A percentile compares a stretch with the other conserved stretches of the same genome.
Conservation (phyloP, 2,888 invertebrate genomes). For the Caenorhabditis zanzibari region DNA sequence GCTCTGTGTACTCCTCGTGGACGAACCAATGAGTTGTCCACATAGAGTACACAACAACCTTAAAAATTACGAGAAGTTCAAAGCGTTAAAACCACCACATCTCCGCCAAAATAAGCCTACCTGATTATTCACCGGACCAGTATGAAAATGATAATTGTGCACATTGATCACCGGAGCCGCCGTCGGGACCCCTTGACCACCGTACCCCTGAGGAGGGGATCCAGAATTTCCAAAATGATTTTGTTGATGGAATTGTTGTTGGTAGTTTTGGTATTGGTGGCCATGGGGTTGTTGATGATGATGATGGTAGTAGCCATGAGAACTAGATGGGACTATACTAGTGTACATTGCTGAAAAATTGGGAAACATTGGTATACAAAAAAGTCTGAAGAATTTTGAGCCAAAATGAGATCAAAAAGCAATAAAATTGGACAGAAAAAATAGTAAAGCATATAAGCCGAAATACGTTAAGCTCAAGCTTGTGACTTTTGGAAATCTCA, state of each 20-base stretch:
- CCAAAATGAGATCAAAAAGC: background rate
- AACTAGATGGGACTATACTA: slow-evolving; percentile 40
- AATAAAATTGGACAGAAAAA: background rate
- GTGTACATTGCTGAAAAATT: slow-evolving; percentile 44
- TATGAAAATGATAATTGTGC: slow-evolving; percentile 66
- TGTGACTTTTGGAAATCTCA: no score
- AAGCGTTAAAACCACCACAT: no score
- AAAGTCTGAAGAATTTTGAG: background rate
- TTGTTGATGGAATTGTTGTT: slow-evolving; percentile 13
- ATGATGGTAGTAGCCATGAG: slow-evolving; percentile 29
- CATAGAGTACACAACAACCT: no score
- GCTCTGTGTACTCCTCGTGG: no score
- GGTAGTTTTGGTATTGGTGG: slow-evolving; percentile 23
- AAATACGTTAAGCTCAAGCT: no score
- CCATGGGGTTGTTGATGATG: slow-evolving; percentile 2
- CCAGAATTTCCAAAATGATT: background rate
- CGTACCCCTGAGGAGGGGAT: background rate
- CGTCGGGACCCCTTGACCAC: background rate
- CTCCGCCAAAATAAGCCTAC: no score
- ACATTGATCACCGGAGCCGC: slow-evolving; percentile 54
- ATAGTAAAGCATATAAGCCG: no score
- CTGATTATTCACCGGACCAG: slow-evolving; percentile 49
- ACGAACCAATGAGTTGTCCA: no score
- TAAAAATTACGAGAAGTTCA: no score
- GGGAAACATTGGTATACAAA: background rate